A percentile compares a stretch with the other conserved stretches of the same genome.
phyloP scores from a whole-genome alignment of 2,888 invertebrate species.

The Meloe dianella region DNA sequence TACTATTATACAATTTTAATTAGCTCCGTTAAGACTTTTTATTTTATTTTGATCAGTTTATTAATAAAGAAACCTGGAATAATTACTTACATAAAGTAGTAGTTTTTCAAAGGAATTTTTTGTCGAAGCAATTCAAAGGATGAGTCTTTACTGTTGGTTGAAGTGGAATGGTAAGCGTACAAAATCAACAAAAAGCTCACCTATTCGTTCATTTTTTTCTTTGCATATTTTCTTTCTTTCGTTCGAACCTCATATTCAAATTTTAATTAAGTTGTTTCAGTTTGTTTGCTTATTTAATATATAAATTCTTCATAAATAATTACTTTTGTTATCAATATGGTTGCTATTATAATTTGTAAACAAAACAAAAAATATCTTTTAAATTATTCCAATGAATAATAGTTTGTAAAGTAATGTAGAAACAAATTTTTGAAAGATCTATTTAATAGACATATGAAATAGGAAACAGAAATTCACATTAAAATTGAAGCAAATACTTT shows the following conservation, averaged over 20 bases:
- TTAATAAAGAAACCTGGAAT: neutral
- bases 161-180: neutral
- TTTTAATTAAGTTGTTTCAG: neutral
- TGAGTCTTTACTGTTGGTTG: neutral
- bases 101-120: neutral
- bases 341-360: too few relatives aligned
- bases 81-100: constrained; percentile 2
- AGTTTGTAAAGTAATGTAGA: too few relatives aligned
- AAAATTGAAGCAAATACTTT: too few relatives aligned
- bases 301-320: too few relatives aligned
- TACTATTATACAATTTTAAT: too few relatives aligned
- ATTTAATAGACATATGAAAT: too few relatives aligned
- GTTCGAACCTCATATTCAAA: neutral
- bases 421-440: too few relatives aligned
- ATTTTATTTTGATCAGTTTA: neutral
- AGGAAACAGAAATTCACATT: too few relatives aligned
- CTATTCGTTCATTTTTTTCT: neutral
- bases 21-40: neutral
- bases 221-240: neutral
- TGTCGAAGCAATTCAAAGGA: neutral
- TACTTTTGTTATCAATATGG: too few relatives aligned
- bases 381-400: too few relatives aligned
- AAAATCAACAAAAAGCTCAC: neutral
- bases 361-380: too few relatives aligned
- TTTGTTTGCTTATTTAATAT: neutral